Evolutionary conservation across 2,797 vertebrate genomes (phyloP).

Genomic region (Galagoides demidoff): DNA sequence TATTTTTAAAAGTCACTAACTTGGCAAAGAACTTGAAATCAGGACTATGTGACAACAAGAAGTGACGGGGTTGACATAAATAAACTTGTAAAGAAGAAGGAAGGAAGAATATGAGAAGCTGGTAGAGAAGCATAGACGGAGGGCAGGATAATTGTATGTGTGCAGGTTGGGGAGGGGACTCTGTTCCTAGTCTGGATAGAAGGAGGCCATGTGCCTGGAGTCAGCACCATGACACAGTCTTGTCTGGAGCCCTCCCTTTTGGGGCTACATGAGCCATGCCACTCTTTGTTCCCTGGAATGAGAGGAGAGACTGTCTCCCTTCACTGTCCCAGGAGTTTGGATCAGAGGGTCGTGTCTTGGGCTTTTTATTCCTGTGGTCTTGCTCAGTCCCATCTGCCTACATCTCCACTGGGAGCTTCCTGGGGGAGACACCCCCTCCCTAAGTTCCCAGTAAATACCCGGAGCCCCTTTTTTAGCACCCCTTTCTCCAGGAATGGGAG

Average conservation of each 20-base stretch:
- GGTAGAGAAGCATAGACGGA: background rate
- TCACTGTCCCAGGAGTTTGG: background rate
- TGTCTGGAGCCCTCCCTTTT: background rate
- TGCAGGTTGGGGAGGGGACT: background rate
- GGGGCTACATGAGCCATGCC: background rate
- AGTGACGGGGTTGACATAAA: constrained; percentile 50
- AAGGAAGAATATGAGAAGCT: background rate
- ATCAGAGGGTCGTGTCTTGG: background rate
- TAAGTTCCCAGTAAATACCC: background rate
- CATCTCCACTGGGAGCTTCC: background rate
- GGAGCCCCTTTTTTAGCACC: too few species aligned
- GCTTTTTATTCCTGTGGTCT: background rate
- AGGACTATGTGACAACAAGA: constrained; percentile 58
- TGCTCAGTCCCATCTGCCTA: background rate
- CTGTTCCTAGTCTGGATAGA: background rate
- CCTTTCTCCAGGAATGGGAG: background rate
- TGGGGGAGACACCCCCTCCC: background rate
- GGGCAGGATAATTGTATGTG: background rate
- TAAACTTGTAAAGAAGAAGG: constrained; percentile 35
- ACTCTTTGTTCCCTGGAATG: background rate
- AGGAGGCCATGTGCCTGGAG: background rate
- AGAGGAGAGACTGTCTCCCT: background rate
- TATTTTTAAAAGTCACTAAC: constrained; percentile 63
- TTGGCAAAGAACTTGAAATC: constrained; percentile 46
- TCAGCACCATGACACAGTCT: background rate